Evolutionary conservation across 2,113 vertebrate species (phyloP).

Genomic region (Enhydra lutris): DNA sequence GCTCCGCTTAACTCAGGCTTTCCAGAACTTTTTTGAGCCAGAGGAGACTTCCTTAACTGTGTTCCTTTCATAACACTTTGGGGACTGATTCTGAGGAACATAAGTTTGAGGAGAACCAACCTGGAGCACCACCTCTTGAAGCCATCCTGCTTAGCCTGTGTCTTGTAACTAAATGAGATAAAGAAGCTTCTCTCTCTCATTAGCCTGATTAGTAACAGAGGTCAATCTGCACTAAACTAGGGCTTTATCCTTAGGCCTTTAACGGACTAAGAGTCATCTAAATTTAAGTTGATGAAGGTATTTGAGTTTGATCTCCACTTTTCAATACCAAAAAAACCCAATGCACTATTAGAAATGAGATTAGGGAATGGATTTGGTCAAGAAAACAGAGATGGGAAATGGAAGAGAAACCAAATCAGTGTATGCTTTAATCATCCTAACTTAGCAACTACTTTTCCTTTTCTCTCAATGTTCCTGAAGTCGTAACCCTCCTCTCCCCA

Average conservation of each 20-base stretch:
- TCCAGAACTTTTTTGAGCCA: background rate
- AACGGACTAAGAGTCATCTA: background rate
- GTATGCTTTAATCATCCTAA: background rate
- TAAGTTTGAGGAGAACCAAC: background rate
- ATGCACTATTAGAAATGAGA: background rate
- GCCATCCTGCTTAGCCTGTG: background rate
- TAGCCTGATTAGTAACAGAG: background rate
- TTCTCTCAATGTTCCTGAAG: background rate
- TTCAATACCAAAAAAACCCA: background rate
- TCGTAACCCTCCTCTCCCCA: background rate
- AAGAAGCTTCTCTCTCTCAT: background rate
- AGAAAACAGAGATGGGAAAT: background rate
- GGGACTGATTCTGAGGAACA: background rate
- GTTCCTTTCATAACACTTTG: background rate
- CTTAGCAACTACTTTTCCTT: background rate
- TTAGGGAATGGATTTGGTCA: background rate
- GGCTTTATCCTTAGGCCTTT: background rate
- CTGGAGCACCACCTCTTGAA: background rate
- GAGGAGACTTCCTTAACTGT: background rate
- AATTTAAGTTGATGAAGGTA: background rate
- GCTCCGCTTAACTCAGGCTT: background rate
- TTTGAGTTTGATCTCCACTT: background rate
- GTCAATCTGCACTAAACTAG: background rate
- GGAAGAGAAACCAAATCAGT: background rate
- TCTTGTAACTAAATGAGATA: background rate